Conservation (phyloP, 2,113 vertebrate genomes). For the Lethenteron reissneri region DNA sequence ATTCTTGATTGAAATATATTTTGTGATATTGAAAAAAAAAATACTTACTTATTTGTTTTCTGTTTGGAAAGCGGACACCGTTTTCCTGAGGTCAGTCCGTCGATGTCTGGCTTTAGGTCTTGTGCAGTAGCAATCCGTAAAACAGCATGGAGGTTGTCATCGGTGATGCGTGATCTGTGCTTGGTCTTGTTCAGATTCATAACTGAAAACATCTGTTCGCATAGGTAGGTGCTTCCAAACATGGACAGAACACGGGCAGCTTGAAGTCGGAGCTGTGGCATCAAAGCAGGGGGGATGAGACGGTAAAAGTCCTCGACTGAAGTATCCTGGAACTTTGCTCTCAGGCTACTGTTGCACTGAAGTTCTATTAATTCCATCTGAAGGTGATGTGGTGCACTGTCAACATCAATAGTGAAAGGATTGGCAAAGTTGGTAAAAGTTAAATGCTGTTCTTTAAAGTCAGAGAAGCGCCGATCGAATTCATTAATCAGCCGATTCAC, state of each 20-base stretch:
- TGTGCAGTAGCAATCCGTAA: background rate
- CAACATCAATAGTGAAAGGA: slow-evolving; percentile 12
- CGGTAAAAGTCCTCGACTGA: slow-evolving; percentile 14
- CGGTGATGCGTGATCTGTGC: background rate
- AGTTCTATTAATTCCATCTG: slow-evolving; percentile 14
- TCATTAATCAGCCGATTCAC: slow-evolving; percentile 12
- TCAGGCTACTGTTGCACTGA: slow-evolving; percentile 13
- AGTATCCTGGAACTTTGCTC: slow-evolving; percentile 13
- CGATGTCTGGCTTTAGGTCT: slow-evolving; percentile 1
- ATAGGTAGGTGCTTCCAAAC: slow-evolving; percentile 9
- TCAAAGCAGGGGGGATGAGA: slow-evolving; percentile 12
- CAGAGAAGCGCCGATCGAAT: slow-evolving; percentile 11
- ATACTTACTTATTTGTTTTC: background rate
- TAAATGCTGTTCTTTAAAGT: slow-evolving; percentile 10
- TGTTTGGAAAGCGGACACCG: background rate
- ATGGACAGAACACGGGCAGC: slow-evolving; percentile 12
- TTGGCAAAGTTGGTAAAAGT: slow-evolving; percentile 11
- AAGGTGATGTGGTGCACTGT: slow-evolving; percentile 10
- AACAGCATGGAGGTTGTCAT: too few relatives aligned
- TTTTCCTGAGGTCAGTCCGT: background rate
- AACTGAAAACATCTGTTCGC: background rate
- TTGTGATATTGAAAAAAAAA: background rate
- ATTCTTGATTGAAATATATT: too few relatives aligned
- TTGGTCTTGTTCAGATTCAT: slow-evolving; percentile 7
- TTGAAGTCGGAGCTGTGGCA: slow-evolving; percentile 14